These are phyloP conservation scores for Mimumesa dahlbomi DNA, from an alignment of 2,888 invertebrate species.

Conservation along the genomic window DNA sequence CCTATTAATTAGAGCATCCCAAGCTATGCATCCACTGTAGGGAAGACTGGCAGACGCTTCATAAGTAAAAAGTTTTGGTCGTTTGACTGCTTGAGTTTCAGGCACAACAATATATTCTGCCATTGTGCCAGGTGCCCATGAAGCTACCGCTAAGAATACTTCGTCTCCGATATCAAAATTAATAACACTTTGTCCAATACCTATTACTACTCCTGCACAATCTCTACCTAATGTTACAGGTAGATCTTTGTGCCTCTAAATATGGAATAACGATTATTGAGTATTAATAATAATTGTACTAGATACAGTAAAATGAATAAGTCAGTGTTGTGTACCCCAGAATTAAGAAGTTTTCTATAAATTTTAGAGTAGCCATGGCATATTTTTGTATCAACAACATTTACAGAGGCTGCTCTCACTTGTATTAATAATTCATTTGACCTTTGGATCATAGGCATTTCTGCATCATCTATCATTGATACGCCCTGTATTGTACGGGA, in stretches of 20 bases:
- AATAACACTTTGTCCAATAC: conserved; percentile 83
- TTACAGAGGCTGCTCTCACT: conserved; percentile 84
- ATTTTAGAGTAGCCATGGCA: conserved; percentile 82
- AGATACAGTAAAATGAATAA: not conserved
- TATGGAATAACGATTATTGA: conserved; percentile 16
- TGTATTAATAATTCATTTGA: conserved; percentile 83
- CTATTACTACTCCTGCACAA: conserved; percentile 84
- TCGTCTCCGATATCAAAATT: conserved; percentile 84
- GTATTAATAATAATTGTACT: not conserved
- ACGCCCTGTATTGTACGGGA: conserved; percentile 79
- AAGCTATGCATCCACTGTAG: conserved; percentile 83
- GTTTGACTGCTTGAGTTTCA: conserved; percentile 81
- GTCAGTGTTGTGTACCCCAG: conserved; percentile 64
- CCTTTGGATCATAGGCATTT: conserved; percentile 81
- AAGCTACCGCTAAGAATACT: conserved; percentile 83
- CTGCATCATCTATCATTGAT: conserved; percentile 81
- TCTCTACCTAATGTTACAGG: conserved; percentile 84
- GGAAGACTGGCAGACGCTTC: conserved; percentile 84
- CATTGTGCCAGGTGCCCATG: conserved; percentile 83
- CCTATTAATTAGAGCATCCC: conserved; percentile 81
- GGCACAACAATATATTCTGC: conserved; percentile 82
- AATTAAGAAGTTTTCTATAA: conserved; percentile 79
- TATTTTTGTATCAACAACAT: conserved; percentile 83
- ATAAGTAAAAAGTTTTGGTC: conserved; percentile 83
- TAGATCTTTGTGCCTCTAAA: conserved; percentile 79